Evolutionary conservation across 2,797 vertebrate genomes (phyloP), one percentile per base, ranked within the genome.

Genomic region (Sardinella longiceps): DNA sequence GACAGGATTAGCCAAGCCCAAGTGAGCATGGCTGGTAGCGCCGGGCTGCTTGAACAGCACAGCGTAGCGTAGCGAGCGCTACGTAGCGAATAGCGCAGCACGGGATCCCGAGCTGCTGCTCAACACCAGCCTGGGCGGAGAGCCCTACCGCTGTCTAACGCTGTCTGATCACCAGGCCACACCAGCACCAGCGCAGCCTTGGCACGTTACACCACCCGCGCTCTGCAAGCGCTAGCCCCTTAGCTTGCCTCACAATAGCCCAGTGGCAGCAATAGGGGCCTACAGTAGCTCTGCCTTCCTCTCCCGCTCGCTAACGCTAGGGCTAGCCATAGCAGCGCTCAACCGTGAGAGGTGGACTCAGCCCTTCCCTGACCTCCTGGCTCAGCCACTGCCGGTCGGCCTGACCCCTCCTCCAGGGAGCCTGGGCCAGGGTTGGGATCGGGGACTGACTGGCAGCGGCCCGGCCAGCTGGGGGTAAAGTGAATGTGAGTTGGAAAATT

Each of bases 1-100:
- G 94, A 95, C 95, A 95, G 91, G 94, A 95, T 95, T 95, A 95
- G 94, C 92, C 91, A 93, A 95, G 94, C 94, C 92, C 93, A 91
- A 90, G 90, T 95, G 94, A 95, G 91, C 93, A 94, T 90, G 90
- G 90, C 94, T 94, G 94, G 93, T 95, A 90, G 90, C 91, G 86
- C 63, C 87, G 92, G 83, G 5, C 70, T 23, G 70, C 70, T 37
- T 18, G 33, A 70, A 37, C 82, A 85, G 80, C 50, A 66, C 81
- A 80, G 85, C 87, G 86, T 85, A 84, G 90, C 84, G 89, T 88
- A 89, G 87, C 90, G 88, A 91, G 91, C 89, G 89, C 89, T 88
- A 86, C 90, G 10, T 74, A 77, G 37, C 37, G 70, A 43, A 77
- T 23, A 39, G 70, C 23, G 37, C 28, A 77, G 87, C 90, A 90